Base-by-base conservation (phyloP, 2,888 invertebrate genomes). In the Unio delphinus region DNA sequence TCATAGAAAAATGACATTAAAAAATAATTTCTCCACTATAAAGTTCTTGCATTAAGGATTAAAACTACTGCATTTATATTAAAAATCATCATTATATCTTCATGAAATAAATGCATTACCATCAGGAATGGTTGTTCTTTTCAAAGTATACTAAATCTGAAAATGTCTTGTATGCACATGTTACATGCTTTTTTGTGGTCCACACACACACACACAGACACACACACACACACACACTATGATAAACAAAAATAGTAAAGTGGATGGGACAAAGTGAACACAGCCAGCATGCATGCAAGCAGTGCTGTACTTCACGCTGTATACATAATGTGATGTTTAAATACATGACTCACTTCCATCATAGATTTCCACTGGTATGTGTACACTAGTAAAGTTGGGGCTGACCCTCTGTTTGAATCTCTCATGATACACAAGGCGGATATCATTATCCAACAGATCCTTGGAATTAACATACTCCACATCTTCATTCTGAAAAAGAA, bases 361-460 rank as follows among this genome's bases (percentile, higher is more conserved):
- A 78, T 89, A 91, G 23, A 91, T 91, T 72, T 91, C 91, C 57
- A 91, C 87, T 64, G 91, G 91, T 67, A 91, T 90, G 76, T 91
- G 91, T n/a, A 91, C 90, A 64, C 89, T 90, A 20, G 91, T 90
- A 65, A 85, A 81, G 59, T 84, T 82, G 23, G 83, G 79, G 71
- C 86, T 89, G 23, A 90, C 87, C 6, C 74, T 68, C 72, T 88
- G 87, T 62, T 81, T 74, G 70, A 89, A 89, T 54, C 84, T 72
- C 4, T 85, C 79, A 70, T 78, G 80, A 71, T 83, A 85, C 6
- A 72, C 75, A 56, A 89, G 75, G 26, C 75, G 69, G 0, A 76
- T 60, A 65, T 83, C 80, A 65, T 80, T 73, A 17, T 81, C 74
- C 18, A 62, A 68, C 67, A 87, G 73, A 6, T 80, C 75, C 71